phyloP scores from a whole-genome alignment of 2,888 invertebrate genomes.

The Machimus atricapillus region DNA sequence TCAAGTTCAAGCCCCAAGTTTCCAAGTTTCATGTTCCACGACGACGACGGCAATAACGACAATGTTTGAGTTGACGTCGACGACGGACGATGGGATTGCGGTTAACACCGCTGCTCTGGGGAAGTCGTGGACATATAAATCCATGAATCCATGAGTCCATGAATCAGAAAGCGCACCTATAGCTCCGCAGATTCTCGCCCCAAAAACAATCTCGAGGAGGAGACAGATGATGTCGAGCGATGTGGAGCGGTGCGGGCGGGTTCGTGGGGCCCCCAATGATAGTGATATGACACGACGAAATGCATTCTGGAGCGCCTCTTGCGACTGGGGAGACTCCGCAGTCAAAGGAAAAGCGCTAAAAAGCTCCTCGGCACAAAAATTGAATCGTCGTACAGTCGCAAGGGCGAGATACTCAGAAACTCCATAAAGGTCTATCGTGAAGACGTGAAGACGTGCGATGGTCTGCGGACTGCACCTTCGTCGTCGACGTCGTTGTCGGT shows the following conservation, averaged over 20 bases:
- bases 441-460: background rate
- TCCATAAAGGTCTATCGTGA: background rate
- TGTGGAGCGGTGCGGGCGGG: background rate
- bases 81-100: background rate
- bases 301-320: slow-evolving; percentile 13
- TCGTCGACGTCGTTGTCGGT: background rate
- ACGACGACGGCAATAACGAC: background rate
- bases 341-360: slow-evolving; percentile 4
- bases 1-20: slow-evolving; percentile 37
- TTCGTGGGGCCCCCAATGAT: background rate
- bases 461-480: slow-evolving; percentile 12
- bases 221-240: background rate
- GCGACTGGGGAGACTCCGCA: background rate
- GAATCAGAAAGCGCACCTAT: background rate
- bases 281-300: slow-evolving; percentile 28
- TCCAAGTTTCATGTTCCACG: background rate
- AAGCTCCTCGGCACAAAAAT: background rate
- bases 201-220: background rate
- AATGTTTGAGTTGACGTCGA: background rate
- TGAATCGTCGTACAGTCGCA: slow-evolving; percentile 1
- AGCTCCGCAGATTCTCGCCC: background rate
- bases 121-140: background rate
- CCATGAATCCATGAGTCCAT: background rate
- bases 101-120: background rate
- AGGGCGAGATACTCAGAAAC: slow-evolving; percentile 7